phyloP scores from a whole-genome alignment of 2,888 invertebrate genomes.

The Andricus curvator region DNA sequence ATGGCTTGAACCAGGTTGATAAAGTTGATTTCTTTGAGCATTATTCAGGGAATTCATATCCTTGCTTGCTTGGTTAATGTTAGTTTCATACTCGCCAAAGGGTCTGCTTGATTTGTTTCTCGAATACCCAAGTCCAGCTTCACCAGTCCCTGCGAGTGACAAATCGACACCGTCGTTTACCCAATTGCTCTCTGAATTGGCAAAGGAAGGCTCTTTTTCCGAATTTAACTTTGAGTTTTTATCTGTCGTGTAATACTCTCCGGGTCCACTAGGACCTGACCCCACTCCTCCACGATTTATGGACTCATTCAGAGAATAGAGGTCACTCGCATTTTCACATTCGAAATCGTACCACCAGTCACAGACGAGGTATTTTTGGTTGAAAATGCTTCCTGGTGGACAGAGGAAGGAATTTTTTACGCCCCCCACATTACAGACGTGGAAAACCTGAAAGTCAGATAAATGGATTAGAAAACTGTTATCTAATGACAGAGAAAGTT shows the following conservation, averaged over 20 bases:
- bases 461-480: slow-evolving; percentile 29
- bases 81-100: neutral
- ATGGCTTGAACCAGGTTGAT: slow-evolving; percentile 21
- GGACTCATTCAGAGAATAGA: slow-evolving; percentile 60
- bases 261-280: slow-evolving; percentile 28
- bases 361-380: slow-evolving; percentile 80
- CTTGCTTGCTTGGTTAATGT: neutral
- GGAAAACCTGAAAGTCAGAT: slow-evolving; percentile 77
- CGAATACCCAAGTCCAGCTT: slow-evolving; percentile 48
- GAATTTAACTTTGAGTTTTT: slow-evolving; percentile 22
- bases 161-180: slow-evolving; percentile 56
- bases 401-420: slow-evolving; percentile 80
- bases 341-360: slow-evolving; percentile 82
- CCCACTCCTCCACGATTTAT: slow-evolving; percentile 48
- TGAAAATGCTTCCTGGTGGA: slow-evolving; percentile 81
- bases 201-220: neutral
- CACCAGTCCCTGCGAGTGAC: slow-evolving; percentile 62
- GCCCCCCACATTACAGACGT: slow-evolving; percentile 78
- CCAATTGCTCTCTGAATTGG: slow-evolving; percentile 37
- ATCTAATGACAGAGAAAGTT: neutral
- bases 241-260: slow-evolving; percentile 44
- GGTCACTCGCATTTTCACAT: slow-evolving; percentile 71
- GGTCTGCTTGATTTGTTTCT: slow-evolving; percentile 44
- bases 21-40: slow-evolving; percentile 44
- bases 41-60: slow-evolving; percentile 40